Evolutionary conservation across 1,140 invertebrate genomes (phyloP).

Genomic region (Macrotrachela quadricornifera): DNA sequence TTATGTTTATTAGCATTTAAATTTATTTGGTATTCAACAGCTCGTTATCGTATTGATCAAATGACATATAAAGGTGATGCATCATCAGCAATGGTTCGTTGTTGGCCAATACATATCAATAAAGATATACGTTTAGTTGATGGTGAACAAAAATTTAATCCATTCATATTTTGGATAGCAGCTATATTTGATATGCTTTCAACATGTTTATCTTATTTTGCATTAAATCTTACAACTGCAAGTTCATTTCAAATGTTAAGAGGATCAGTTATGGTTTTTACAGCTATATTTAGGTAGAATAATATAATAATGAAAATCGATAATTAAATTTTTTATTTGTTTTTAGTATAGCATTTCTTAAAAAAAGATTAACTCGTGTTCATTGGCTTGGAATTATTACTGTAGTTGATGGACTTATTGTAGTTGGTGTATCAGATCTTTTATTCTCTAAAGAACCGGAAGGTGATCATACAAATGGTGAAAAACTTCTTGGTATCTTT

Average conservation of each 20-base stretch:
- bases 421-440: slow-evolving; percentile 63
- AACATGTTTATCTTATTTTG: slow-evolving; percentile 68
- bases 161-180: slow-evolving; percentile 56
- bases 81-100: slow-evolving; percentile 10
- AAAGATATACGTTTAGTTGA: slow-evolving; percentile 20
- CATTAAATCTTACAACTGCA: slow-evolving; percentile 67
- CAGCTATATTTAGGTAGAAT: slow-evolving; percentile 24
- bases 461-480: slow-evolving; percentile 28
- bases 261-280: slow-evolving; percentile 77
- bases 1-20: slow-evolving; percentile 55
- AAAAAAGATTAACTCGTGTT: slow-evolving; percentile 38
- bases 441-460: slow-evolving; percentile 30
- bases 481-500: slow-evolving; percentile 12
- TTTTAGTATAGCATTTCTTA: slow-evolving; percentile 57
- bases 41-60: slow-evolving; percentile 9
- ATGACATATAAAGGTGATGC: slow-evolving; percentile 10
- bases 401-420: slow-evolving; percentile 52
- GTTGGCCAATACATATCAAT: slow-evolving; percentile 34
- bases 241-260: slow-evolving; percentile 91
- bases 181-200: slow-evolving; percentile 58
- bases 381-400: slow-evolving; percentile 64
- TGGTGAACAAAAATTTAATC: slow-evolving; percentile 32
- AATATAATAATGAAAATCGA: not conserved
- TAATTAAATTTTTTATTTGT: not conserved
- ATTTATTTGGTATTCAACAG: slow-evolving; percentile 19